phyloP scores from a whole-genome alignment of 2,113 vertebrate species.

The Platysteira castanea region DNA sequence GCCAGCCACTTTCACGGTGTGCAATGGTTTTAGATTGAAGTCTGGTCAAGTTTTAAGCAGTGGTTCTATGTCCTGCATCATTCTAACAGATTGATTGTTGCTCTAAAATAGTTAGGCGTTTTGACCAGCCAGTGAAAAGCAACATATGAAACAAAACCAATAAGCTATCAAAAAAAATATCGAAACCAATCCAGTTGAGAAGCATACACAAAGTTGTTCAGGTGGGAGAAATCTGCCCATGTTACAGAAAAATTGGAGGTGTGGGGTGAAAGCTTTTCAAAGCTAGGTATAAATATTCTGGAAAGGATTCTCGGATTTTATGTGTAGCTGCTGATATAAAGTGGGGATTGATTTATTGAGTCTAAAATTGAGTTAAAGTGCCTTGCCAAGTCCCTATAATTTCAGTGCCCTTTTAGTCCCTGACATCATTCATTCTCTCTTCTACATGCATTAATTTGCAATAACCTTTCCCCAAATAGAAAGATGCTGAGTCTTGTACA shows the following conservation, averaged over 20 bases:
- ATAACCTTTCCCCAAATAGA: background rate
- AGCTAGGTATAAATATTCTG: background rate
- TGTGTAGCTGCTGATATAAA: background rate
- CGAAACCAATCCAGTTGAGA: background rate
- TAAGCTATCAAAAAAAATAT: background rate
- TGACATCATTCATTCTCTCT: background rate
- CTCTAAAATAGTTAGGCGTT: background rate
- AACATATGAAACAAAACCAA: background rate
- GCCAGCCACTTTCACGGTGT: rapidly evolving
- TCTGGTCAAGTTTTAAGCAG: background rate
- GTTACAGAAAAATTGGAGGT: background rate
- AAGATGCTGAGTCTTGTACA: background rate
- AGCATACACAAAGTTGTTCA: background rate
- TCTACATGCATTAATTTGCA: background rate
- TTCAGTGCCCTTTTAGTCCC: background rate
- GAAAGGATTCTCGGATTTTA: background rate
- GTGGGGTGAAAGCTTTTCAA: background rate
- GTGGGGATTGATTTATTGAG: background rate
- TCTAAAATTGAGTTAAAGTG: background rate
- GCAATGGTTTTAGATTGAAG: background rate
- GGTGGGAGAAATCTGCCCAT: background rate
- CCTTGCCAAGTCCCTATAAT: background rate
- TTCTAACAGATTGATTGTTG: background rate
- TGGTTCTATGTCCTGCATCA: background rate
- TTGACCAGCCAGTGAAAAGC: background rate